These are phyloP conservation scores for Nemotelus nigrinus DNA, from an alignment of 2,888 invertebrate genomes.

Conservation along the genomic window DNA sequence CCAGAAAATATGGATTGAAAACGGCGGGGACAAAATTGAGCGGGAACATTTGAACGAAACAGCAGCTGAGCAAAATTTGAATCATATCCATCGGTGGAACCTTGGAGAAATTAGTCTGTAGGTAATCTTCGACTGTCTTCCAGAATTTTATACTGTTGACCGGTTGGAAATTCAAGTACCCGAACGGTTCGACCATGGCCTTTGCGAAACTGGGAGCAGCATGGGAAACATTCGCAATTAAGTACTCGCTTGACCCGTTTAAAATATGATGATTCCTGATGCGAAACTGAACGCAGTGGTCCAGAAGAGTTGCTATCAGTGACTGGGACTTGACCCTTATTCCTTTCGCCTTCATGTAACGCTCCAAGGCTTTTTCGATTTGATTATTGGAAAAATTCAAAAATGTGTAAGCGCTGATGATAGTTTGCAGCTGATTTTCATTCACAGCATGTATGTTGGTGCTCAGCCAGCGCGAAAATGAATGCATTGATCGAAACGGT, in stretches of 20 bases:
- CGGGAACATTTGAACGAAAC: constrained; percentile 72
- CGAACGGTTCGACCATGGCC: constrained; percentile 71
- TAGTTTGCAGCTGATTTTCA: constrained; percentile 68
- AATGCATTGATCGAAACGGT: constrained; percentile 62
- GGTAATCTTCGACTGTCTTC: constrained; percentile 67
- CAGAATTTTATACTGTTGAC: constrained; percentile 68
- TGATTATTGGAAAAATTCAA: constrained; percentile 69
- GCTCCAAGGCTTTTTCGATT: constrained; percentile 70
- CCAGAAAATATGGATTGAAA: constrained; percentile 71
- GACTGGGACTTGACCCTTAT: constrained; percentile 66
- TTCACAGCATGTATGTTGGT: constrained; percentile 71
- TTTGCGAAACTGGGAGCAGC: constrained; percentile 69
- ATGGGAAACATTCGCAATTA: constrained; percentile 65
- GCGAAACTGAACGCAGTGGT: constrained; percentile 71
- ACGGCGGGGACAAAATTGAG: constrained; percentile 69
- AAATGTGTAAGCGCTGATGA: constrained; percentile 68
- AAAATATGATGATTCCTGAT: constrained; percentile 70
- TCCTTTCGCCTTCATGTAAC: constrained; percentile 70
- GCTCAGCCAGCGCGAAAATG: constrained; percentile 69
- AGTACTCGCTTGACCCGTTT: constrained; percentile 69
- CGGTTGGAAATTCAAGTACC: constrained; percentile 70
- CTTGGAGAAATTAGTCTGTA: constrained; percentile 69
- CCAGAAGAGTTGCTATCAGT: constrained; percentile 71
- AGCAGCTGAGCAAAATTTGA: constrained; percentile 72
- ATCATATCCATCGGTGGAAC: constrained; percentile 69